Percentiles rank a stretch among this genome's conserved stretches.
These are phyloP conservation scores for Endotricha flammealis DNA, from an alignment of 2,888 invertebrate genomes.

Conservation along the genomic window DNA sequence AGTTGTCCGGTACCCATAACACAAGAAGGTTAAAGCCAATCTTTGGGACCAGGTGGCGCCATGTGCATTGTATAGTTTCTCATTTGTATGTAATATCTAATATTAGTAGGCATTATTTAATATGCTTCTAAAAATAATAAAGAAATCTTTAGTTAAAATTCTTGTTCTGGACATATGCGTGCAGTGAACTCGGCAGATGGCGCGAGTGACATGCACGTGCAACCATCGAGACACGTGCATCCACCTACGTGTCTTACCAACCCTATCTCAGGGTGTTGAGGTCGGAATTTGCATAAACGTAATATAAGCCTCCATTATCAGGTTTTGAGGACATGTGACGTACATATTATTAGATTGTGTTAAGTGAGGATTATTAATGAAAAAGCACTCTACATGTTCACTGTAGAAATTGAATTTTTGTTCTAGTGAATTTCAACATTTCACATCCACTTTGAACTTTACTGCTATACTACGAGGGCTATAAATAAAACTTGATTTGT, in stretches of 20 bases:
- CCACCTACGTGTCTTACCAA: slow-evolving; percentile 7
- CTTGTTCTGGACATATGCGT: slow-evolving; percentile 31
- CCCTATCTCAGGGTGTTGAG: background rate
- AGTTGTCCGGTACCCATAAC: too few relatives aligned
- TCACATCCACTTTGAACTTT: slow-evolving; percentile 1
- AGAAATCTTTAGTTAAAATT: too few relatives aligned
- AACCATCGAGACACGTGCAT: slow-evolving; percentile 36
- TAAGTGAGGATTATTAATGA: background rate
- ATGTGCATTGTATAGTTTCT: too few relatives aligned
- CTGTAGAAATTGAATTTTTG: background rate
- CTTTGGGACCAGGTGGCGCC: too few relatives aligned
- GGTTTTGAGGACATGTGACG: slow-evolving; percentile 3
- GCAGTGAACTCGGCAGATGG: slow-evolving; percentile 54
- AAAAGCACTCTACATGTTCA: background rate
- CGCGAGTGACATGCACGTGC: slow-evolving; percentile 22
- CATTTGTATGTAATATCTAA: too few relatives aligned
- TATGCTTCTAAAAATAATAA: too few relatives aligned
- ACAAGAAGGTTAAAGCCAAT: too few relatives aligned
- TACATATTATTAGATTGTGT: background rate
- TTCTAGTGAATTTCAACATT: background rate
- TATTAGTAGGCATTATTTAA: too few relatives aligned
- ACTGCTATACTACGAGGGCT: background rate
- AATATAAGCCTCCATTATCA: slow-evolving; percentile 4
- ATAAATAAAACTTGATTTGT: background rate
- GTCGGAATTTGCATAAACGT: background rate